Conservation (phyloP, 2,113 vertebrate genomes). For the Chiloscyllium plagiosum region DNA sequence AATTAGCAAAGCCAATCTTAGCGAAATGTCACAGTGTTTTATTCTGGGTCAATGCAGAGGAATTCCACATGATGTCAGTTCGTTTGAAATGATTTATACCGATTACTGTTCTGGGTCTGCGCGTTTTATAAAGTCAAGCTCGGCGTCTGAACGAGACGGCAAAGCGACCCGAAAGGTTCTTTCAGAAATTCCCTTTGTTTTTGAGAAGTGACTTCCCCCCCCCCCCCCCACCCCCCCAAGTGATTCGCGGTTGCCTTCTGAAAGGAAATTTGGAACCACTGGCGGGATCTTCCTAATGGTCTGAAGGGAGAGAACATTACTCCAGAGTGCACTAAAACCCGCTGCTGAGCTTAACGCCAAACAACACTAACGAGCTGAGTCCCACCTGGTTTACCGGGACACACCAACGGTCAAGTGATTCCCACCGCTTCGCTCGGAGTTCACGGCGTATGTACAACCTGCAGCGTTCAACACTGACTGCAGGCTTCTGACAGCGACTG, state of each 20-base stretch:
- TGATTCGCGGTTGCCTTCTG: neutral
- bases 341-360: conserved; percentile 47
- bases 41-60: conserved; percentile 50
- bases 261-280: neutral
- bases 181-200: neutral
- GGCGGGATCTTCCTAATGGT: conserved; percentile 56
- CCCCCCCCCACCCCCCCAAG: too few relatives aligned
- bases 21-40: conserved; percentile 48
- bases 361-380: conserved; percentile 54
- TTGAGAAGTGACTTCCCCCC: too few relatives aligned
- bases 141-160: too few relatives aligned
- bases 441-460: neutral
- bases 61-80: conserved; percentile 45
- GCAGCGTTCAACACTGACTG: neutral
- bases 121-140: neutral
- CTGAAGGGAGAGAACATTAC: conserved; percentile 63
- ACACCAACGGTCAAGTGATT: neutral
- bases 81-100: conserved; percentile 16
- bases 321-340: conserved; percentile 56
- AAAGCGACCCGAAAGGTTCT: neutral
- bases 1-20: conserved; percentile 48
- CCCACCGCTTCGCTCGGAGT: neutral
- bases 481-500: neutral
- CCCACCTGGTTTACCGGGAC: conserved; percentile 40
- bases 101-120: neutral